These are phyloP conservation scores for Phrynocephalus vlangalii DNA, from an alignment of 2,797 vertebrate species.

Conservation along the genomic window DNA sequence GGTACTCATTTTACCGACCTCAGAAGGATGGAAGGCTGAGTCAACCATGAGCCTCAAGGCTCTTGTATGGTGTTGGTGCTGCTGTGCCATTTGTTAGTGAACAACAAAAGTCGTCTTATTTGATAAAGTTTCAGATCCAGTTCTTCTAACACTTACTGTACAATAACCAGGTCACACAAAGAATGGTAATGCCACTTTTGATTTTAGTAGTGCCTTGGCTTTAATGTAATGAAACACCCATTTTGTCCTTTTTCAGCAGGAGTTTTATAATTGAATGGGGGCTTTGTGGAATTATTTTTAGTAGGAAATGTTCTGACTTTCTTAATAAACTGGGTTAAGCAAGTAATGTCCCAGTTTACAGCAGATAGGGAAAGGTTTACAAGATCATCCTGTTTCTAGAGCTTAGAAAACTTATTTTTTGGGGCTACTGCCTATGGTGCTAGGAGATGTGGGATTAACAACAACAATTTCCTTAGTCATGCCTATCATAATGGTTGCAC, in stretches of 20 bases:
- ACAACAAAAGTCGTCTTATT: background rate
- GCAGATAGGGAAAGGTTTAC: background rate
- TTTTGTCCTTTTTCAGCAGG: conserved; percentile 26
- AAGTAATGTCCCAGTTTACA: conserved; percentile 11
- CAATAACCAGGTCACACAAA: background rate
- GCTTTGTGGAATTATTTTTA: conserved; percentile 47
- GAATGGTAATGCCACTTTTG: background rate
- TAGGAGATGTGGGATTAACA: no score
- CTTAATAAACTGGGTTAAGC: conserved; percentile 23
- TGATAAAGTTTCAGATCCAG: background rate
- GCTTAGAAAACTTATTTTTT: background rate
- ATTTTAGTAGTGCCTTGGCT: conserved; percentile 29
- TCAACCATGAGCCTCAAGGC: no score
- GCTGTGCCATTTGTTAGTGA: background rate
- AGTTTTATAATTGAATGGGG: conserved; percentile 45
- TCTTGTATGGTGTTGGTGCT: background rate
- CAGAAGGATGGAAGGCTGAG: no score
- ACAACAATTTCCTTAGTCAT: no score
- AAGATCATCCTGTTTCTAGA: background rate
- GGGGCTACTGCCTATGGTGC: background rate
- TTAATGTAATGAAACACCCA: conserved; percentile 46
- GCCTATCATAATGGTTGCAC: no score
- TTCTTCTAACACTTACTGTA: background rate
- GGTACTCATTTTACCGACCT: no score
- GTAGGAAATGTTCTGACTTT: background rate